Percentiles rank a stretch among this genome's conserved stretches.
These are phyloP conservation scores for Atethmia centrago DNA, from an alignment of 2,888 invertebrate genomes.

Conservation along the genomic window DNA sequence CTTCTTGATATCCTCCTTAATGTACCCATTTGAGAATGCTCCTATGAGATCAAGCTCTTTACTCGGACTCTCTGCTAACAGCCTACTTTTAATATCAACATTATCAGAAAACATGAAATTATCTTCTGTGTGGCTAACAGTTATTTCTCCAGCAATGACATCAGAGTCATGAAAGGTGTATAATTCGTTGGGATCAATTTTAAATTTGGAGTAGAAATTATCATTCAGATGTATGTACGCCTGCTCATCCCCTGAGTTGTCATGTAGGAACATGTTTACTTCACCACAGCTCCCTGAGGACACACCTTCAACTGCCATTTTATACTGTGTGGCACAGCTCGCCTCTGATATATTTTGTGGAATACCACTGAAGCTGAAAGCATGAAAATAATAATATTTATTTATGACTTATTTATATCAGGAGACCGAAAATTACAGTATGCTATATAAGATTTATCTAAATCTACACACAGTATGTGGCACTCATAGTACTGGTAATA, in stretches of 20 bases:
- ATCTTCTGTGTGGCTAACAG: slow-evolving; percentile 88
- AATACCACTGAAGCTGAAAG: slow-evolving; percentile 87
- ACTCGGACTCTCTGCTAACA: slow-evolving; percentile 77
- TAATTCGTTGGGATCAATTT: slow-evolving; percentile 88
- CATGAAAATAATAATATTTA: slow-evolving; percentile 5
- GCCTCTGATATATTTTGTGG: slow-evolving; percentile 89
- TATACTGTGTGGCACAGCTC: slow-evolving; percentile 88
- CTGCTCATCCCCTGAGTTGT: slow-evolving; percentile 85
- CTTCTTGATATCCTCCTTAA: slow-evolving; percentile 77
- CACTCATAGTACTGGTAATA: neutral
- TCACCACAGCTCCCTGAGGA: slow-evolving; percentile 84
- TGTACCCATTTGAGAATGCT: slow-evolving; percentile 81
- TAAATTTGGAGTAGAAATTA: slow-evolving; percentile 88
- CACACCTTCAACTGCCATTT: slow-evolving; percentile 87
- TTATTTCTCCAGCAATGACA: slow-evolving; percentile 87
- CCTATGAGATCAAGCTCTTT: slow-evolving; percentile 80
- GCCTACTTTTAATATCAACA: slow-evolving; percentile 79
- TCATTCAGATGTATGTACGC: slow-evolving; percentile 86
- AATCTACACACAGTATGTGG: neutral
- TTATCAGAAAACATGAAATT: slow-evolving; percentile 82
- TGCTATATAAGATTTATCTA: neutral
- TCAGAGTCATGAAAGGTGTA: slow-evolving; percentile 89
- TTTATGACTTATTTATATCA: slow-evolving; percentile 2
- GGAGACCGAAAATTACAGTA: neutral
- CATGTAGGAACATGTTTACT: slow-evolving; percentile 86